Percentiles rank a stretch among this genome's conserved stretches.
phyloP scores from a whole-genome alignment of 2,888 invertebrate species.

The Eupsilia transversa region DNA sequence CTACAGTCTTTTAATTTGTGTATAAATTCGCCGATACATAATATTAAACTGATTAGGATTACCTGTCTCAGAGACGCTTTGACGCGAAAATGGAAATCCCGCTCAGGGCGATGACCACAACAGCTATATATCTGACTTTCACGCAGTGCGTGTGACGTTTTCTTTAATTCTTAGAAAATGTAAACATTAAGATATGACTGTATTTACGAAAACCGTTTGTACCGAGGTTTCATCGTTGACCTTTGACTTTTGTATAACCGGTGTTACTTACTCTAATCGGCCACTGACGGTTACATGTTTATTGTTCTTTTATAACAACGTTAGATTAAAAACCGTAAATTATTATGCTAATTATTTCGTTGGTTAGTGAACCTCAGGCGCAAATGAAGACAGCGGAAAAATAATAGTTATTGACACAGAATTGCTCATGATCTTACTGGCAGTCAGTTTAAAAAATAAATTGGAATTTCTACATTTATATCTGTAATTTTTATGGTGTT shows the following conservation, averaged over 20 bases:
- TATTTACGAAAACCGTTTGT: constrained; percentile 31
- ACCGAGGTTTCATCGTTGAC: constrained; percentile 46
- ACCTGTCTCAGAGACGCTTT: background rate
- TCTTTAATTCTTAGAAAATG: constrained; percentile 52
- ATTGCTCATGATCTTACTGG: background rate
- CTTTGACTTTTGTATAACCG: constrained; percentile 44
- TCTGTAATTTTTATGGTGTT: no score
- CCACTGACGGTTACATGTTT: constrained; percentile 3
- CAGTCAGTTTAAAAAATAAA: no score
- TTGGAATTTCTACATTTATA: no score
- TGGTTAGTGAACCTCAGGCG: background rate
- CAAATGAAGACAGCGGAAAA: background rate
- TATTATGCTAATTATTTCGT: background rate
- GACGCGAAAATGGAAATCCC: constrained; percentile 33
- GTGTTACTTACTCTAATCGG: constrained; percentile 39
- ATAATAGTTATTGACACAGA: no score
- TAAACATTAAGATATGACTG: constrained; percentile 32
- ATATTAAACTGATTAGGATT: constrained; percentile 8
- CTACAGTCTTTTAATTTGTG: background rate
- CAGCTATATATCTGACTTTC: constrained; percentile 37
- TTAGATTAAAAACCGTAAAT: background rate
- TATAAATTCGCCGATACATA: background rate
- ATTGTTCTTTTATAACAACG: constrained; percentile 20
- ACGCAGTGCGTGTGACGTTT: constrained; percentile 12
- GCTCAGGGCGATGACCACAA: constrained; percentile 31